Conservation (phyloP, 2,113 vertebrate genomes). For the Rhombomys opimus region DNA sequence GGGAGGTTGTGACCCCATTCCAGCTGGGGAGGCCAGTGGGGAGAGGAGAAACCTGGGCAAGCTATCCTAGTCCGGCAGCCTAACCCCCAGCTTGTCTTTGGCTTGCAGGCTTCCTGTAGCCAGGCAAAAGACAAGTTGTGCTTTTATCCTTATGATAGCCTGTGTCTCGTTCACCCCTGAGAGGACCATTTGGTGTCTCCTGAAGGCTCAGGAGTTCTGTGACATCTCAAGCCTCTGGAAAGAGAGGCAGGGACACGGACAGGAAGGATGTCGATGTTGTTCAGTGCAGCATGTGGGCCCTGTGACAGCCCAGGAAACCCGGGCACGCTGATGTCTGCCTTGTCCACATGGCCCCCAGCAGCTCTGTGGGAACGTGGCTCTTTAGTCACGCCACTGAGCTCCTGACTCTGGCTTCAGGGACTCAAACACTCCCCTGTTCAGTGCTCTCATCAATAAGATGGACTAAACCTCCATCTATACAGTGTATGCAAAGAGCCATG, state of each 20-base stretch:
- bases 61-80: background rate
- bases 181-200: background rate
- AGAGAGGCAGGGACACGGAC: background rate
- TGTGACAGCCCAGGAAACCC: background rate
- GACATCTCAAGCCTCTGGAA: background rate
- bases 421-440: rapidly evolving
- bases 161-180: background rate
- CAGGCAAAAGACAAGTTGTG: background rate
- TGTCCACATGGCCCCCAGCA: background rate
- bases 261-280: background rate
- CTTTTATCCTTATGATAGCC: background rate
- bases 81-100: background rate
- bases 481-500: background rate
- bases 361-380: rapidly evolving
- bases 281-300: background rate
- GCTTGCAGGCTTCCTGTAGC: background rate
- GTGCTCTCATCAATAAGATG: background rate
- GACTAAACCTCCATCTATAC: rapidly evolving
- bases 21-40: background rate
- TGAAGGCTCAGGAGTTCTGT: background rate
- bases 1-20: background rate
- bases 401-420: background rate
- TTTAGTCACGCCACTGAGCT: rapidly evolving
- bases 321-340: rapidly evolving
- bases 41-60: background rate